Base-by-base conservation (phyloP, 2,797 vertebrate genomes). In the Petrocephalus schoutedeni region DNA sequence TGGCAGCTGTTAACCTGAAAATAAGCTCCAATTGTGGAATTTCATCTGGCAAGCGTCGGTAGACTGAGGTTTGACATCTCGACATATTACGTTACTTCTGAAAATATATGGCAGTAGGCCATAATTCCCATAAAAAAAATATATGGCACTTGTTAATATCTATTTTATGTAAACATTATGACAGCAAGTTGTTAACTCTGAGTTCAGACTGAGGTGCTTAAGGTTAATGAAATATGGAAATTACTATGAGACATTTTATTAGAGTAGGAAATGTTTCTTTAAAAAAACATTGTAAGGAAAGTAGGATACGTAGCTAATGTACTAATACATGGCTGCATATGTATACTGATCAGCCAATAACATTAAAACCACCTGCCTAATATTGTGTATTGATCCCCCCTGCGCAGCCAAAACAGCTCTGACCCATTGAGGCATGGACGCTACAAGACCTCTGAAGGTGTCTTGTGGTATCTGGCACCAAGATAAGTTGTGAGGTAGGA, bases 141-240 rank as follows among this genome's bases (percentile, higher is more conserved):
- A 67, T 67, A 67, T 32, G 64, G 28, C 28, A 67, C 64, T 67
- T 32, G 64, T 67, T 67, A 67, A 67, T 53, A 84, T 23, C 49
- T 84, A 84, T 51, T 84, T 14, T 84, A 84, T 84, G 23, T 84
- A 56, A 85, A 85, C 64, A 67, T 67, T 67, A 85, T 85, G 83
- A 85, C 28, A 49, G 14, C 36, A 87, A 23, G 56, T 83, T 49
- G 77, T 83, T 36, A 87, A 51, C 58, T 88, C 74, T 14, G 58
- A 21, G 57, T 64, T 9, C 56, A 54, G 5, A 88, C 41, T n/a
- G 82, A 87, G 74, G 80, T 87, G 53, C n/a, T 87, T 54, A 19
- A 10, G 19, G n/a, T 32, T 67, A 67, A 67, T 23, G 14, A 28
- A 67, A 67, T 32, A 4, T 14, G 64, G 64, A 67, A 32, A 67